A percentile compares a stretch with the other conserved stretches of the same genome.
phyloP scores from a whole-genome alignment of 2,113 vertebrate species.

The Panurus biarmicus region DNA sequence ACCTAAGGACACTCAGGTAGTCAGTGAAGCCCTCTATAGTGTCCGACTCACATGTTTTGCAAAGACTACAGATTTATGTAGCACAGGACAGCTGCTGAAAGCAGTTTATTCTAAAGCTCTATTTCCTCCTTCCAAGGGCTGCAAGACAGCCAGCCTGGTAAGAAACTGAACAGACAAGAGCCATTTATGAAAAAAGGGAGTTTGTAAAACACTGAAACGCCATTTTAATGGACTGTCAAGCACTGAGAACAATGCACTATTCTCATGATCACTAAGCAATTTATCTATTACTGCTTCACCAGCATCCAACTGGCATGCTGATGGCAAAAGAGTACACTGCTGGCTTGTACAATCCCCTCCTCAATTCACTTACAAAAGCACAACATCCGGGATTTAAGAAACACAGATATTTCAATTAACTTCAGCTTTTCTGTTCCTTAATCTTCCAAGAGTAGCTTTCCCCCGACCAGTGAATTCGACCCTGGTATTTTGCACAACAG shows the following conservation, averaged over 20 bases:
- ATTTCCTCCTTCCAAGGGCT: background rate
- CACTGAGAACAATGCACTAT: background rate
- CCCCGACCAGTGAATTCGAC: background rate
- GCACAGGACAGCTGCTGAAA: background rate
- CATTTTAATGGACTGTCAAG: background rate
- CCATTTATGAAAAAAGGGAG: background rate
- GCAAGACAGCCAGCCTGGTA: background rate
- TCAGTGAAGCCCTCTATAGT: background rate
- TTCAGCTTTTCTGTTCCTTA: background rate
- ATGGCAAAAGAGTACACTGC: background rate
- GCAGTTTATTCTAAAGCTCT: slow-evolving; percentile 33
- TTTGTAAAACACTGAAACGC: background rate
- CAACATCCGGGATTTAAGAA: background rate
- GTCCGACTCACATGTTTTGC: background rate
- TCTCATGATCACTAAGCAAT: background rate
- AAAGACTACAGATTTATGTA: background rate
- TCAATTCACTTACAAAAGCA: background rate
- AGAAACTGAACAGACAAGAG: background rate
- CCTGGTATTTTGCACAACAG: background rate
- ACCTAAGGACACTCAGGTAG: background rate
- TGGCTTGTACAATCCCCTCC: background rate
- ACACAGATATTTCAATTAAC: background rate
- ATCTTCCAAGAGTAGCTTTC: background rate
- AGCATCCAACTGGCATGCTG: background rate
- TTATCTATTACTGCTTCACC: background rate